Evolutionary conservation across 2,113 vertebrate genomes (phyloP), one percentile per base, ranked within the genome.

Genomic region (Apaloderma vittatum): DNA sequence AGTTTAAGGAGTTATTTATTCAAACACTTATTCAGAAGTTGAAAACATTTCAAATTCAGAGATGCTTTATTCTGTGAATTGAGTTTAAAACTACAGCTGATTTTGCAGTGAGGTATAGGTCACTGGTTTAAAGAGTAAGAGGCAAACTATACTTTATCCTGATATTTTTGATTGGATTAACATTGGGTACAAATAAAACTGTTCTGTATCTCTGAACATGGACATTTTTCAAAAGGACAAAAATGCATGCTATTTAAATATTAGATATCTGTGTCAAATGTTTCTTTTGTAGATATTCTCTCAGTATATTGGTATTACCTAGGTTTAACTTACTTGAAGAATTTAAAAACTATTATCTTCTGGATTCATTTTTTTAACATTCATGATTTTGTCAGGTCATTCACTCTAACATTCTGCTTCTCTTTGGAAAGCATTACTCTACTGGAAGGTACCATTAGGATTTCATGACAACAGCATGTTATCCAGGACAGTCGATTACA

Each of bases 1-100:
- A 58, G 34, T 65, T 95, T 88, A 95, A 79, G 92, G 77, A 88
- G 55, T 75, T 93, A 70, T 88, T 94, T 96, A 91, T 94, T 88
- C 66, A 73, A 89, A 83, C 55, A 59, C 14, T 81, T 91, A 75
- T 68, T 61, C 34, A 86, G 72, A 95, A 83, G 15, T 30, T 91
- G 81, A 58, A 83, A 90, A 89, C 43, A 78, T 16, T 70, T 93
- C 62, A 78, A 17, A 49, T 20, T 66, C 55, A 22, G 10, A 88
- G 55, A 59, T 89, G 8, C 18, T 73, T 88, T 95, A 68, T 91
- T 54, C 37, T 86, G 27, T 70, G 43, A 88, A 72, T 46, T 86
- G 29, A 70, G 95, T 94, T 95, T 82, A 59, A 85, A 94, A 93
- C 46, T 79, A 72, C 26, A 86, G 21, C 52, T 90, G 67, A 34